Evolutionary conservation across 2,888 invertebrate genomes (phyloP), one percentile per base, ranked within the genome.

Genomic region (Syrista parreyssii): DNA sequence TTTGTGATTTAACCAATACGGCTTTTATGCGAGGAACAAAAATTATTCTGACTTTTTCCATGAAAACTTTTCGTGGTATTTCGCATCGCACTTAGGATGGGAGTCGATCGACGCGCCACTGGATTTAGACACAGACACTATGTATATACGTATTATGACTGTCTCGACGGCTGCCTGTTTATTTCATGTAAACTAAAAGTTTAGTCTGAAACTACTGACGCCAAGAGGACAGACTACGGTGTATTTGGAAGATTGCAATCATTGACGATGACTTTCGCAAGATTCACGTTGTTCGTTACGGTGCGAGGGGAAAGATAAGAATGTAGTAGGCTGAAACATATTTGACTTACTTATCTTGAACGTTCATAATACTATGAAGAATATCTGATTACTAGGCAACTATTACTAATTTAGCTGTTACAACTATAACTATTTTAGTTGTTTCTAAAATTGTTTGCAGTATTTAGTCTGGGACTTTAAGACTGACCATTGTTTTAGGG

Each of bases 71-170:
- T 55, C 2, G 23, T 55, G 9, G 1, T 55, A 23, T 9, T 23
- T 23, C 3, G 9, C 55, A 23, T 55, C 23, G 23, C 9, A 3
- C 23, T 55, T 55, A 9, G 55, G 9, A 23, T 55, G 23, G 9
- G 23, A 84, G 83, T 84, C 84, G 81, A 77, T 84, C 82, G 81
- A 84, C 80, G 79, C 79, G 78, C 75, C 76, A 72, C 77, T 75
- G 79, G 79, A 79, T 83, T 83, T 79, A 78, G 81, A 82, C 83
- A 83, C 80, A 76, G 81, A 82, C 83, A 82, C 76, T 82, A 81
- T 77, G 2, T 23, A 23, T 15, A 15, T 6, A 15, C 40, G 40
- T 34, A 6, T 34, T 34, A 34, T 55, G 55, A 55, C 55, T 55
- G 2, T 55, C 9, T 23, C 55, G 40, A 55, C 55, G 9, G 6